Percentiles rank a stretch among this genome's conserved stretches.
These are phyloP conservation scores for Paratilapia polleni DNA, from an alignment of 2,113 vertebrate species.

Conservation along the genomic window DNA sequence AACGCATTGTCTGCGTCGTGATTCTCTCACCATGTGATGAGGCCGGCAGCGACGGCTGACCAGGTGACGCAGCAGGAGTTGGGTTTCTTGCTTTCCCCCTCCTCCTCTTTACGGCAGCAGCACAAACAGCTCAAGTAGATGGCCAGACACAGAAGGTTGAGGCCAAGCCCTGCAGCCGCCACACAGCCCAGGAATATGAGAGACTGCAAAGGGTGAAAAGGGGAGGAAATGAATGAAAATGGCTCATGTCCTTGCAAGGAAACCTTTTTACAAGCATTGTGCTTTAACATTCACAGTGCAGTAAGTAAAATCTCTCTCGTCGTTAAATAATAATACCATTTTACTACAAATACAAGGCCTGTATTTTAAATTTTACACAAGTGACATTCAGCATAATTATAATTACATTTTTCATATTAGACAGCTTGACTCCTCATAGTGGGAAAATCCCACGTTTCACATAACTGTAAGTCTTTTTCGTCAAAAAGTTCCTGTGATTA, in stretches of 20 bases:
- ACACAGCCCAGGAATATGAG: slow-evolving; percentile 90
- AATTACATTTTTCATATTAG: not conserved
- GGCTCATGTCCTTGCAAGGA: not conserved
- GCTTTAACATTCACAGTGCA: not conserved
- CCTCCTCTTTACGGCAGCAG: slow-evolving; percentile 86
- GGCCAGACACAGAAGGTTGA: slow-evolving; percentile 89
- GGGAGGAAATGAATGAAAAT: not conserved
- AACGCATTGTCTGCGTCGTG: not conserved
- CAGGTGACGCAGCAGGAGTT: slow-evolving; percentile 90
- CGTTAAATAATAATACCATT: not conserved
- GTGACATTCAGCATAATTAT: not conserved
- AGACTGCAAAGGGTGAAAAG: slow-evolving; percentile 77
- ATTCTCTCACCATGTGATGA: slow-evolving; percentile 91
- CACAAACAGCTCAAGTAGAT: slow-evolving; percentile 89
- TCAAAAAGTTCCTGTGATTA: not conserved
- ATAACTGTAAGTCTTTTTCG: not conserved
- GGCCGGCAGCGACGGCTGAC: slow-evolving; percentile 88
- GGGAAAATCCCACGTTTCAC: not conserved
- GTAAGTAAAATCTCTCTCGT: not conserved
- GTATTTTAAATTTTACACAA: not conserved
- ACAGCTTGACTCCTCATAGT: not conserved
- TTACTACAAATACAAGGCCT: not conserved
- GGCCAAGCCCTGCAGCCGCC: slow-evolving; percentile 86
- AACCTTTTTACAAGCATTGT: not conserved
- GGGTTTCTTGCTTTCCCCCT: slow-evolving; percentile 84